These are phyloP conservation scores for Neocrepidodera transversa DNA, from an alignment of 2,888 invertebrate genomes.

Conservation along the genomic window DNA sequence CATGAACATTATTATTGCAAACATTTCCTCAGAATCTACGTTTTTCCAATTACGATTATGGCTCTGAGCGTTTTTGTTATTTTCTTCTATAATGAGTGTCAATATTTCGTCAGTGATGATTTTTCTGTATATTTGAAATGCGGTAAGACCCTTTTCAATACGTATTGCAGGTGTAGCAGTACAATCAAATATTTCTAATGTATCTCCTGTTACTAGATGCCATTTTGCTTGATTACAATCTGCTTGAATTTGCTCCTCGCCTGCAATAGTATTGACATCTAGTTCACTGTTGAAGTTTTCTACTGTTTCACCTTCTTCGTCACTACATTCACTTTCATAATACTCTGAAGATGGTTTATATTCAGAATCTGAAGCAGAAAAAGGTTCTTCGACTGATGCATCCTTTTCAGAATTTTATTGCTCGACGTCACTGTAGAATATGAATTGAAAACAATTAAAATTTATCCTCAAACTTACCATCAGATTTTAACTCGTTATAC, in stretches of 20 bases:
- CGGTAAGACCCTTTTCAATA: not conserved
- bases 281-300: not conserved
- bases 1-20: conserved; percentile 1
- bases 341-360: too few species aligned
- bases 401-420: not conserved
- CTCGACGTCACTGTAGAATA: not conserved
- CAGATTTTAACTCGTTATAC: not conserved
- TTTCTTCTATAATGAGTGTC: not conserved
- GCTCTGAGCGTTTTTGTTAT: not conserved
- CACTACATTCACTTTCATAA: not conserved
- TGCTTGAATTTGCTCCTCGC: not conserved
- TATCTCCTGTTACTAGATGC: not conserved
- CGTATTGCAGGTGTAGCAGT: not conserved
- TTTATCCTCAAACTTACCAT: not conserved
- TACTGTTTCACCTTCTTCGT: not conserved
- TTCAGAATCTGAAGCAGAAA: too few species aligned
- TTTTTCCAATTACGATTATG: not conserved
- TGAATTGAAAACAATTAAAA: not conserved
- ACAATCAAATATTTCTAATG: not conserved
- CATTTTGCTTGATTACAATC: not conserved
- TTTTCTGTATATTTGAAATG: not conserved
- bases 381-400: too few species aligned
- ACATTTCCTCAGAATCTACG: not conserved
- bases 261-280: not conserved
- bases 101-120: not conserved